phyloP scores from a whole-genome alignment of 2,888 invertebrate genomes.

The Eledone cirrhosa region DNA sequence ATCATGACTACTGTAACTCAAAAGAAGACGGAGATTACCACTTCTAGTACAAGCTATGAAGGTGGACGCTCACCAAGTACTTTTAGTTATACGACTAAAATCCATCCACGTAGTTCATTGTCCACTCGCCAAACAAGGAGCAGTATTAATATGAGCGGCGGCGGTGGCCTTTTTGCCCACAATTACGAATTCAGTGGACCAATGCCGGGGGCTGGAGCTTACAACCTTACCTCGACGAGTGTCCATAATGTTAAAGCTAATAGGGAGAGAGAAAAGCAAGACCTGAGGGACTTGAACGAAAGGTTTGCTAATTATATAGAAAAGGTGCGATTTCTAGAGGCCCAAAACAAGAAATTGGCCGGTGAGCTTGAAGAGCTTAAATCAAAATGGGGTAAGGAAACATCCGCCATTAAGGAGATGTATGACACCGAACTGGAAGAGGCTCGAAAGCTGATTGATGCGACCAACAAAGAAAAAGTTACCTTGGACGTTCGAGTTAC shows the following conservation, averaged over 20 bases:
- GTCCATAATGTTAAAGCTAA: constrained; percentile 66
- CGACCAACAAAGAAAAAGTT: constrained; percentile 68
- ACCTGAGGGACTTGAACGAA: constrained; percentile 70
- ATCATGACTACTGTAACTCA: constrained; percentile 49
- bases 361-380: constrained; percentile 63
- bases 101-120: constrained; percentile 42
- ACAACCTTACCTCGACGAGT: constrained; percentile 53
- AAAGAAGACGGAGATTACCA: constrained; percentile 54
- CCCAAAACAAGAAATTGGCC: constrained; percentile 66
- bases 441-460: constrained; percentile 68
- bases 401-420: constrained; percentile 65
- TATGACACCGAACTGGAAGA: constrained; percentile 69
- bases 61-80: constrained; percentile 32
- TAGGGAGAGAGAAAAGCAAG: constrained; percentile 69
- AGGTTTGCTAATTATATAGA: constrained; percentile 70
- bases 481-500: constrained; percentile 68
- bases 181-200: constrained; percentile 47
- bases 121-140: constrained; percentile 44
- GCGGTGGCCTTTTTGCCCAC: constrained; percentile 38
- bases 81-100: constrained; percentile 48
- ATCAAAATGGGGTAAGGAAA: constrained; percentile 64
- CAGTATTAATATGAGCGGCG: constrained; percentile 39
- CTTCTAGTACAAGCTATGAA: constrained; percentile 38
- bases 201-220: constrained; percentile 51
- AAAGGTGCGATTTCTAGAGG: constrained; percentile 67